Percentiles rank a stretch among this genome's conserved stretches.
phyloP scores from a whole-genome alignment of 2,797 vertebrate species.

The Huso huso region DNA sequence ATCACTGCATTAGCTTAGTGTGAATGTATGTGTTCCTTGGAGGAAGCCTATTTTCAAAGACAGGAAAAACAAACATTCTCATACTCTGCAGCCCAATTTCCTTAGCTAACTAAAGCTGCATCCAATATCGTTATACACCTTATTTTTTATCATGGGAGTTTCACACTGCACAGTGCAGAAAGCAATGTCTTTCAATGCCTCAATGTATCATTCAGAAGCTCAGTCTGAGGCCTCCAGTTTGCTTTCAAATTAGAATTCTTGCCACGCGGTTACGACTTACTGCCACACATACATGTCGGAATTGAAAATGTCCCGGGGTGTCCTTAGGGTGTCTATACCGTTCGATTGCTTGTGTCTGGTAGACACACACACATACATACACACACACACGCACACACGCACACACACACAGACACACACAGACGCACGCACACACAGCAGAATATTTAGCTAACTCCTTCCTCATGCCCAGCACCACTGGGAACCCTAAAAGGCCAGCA shows the following conservation, averaged over 20 bases:
- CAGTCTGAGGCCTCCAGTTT: neutral
- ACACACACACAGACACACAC: neutral
- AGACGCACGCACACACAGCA: neutral
- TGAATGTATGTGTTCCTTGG: too few relatives aligned
- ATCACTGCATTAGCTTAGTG: too few relatives aligned
- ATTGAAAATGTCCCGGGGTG: neutral
- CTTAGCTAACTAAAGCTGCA: too few relatives aligned
- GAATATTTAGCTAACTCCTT: neutral
- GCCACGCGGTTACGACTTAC: neutral
- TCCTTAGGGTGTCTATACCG: neutral
- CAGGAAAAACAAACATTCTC: too few relatives aligned
- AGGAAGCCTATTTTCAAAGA: too few relatives aligned
- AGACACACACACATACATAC: too few relatives aligned
- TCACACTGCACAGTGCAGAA: too few relatives aligned
- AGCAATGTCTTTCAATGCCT: too few relatives aligned
- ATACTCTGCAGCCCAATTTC: too few relatives aligned
- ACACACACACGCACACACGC: neutral
- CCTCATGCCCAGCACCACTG: neutral
- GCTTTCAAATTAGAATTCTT: neutral
- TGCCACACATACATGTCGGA: neutral
- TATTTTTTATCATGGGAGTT: too few relatives aligned
- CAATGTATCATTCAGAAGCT: neutral
- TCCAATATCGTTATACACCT: too few relatives aligned
- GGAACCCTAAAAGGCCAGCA: neutral
- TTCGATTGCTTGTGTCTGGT: neutral